phyloP scores from a whole-genome alignment of 1,140 invertebrate genomes.

The Pentalonia nigronervosa region DNA sequence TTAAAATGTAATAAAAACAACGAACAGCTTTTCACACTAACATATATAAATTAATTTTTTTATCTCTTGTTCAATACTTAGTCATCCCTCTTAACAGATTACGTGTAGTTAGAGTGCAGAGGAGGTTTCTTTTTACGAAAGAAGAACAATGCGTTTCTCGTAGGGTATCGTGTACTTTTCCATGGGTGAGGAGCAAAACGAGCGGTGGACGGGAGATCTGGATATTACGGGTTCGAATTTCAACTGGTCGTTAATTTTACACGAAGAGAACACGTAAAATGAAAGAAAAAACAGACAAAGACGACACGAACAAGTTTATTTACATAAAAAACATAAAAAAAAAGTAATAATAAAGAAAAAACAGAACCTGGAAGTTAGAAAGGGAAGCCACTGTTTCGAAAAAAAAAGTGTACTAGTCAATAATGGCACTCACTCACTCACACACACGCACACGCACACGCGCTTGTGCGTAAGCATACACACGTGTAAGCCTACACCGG shows the following conservation, averaged over 20 bases:
- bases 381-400: slow-evolving; percentile 53
- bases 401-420: slow-evolving; percentile 32
- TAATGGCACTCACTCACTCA: background rate
- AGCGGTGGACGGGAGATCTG: slow-evolving; percentile 20
- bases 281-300: slow-evolving; percentile 55
- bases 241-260: slow-evolving; percentile 57
- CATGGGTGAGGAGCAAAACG: slow-evolving; percentile 18
- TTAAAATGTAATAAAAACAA: background rate
- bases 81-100: background rate
- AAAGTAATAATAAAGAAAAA: slow-evolving; percentile 39
- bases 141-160: slow-evolving; percentile 54
- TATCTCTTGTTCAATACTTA: slow-evolving; percentile 3
- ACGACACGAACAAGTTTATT: slow-evolving; percentile 58
- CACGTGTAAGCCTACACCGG: slow-evolving; percentile 38
- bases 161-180: slow-evolving; percentile 49
- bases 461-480: background rate
- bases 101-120: background rate
- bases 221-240: slow-evolving; percentile 56
- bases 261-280: slow-evolving; percentile 42
- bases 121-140: slow-evolving; percentile 27
- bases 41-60: background rate
- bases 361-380: slow-evolving; percentile 48
- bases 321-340: slow-evolving; percentile 53
- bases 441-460: background rate
- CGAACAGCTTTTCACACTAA: background rate